phyloP scores from a whole-genome alignment of 1,140 invertebrate species.

The Eubasilissa regina region DNA sequence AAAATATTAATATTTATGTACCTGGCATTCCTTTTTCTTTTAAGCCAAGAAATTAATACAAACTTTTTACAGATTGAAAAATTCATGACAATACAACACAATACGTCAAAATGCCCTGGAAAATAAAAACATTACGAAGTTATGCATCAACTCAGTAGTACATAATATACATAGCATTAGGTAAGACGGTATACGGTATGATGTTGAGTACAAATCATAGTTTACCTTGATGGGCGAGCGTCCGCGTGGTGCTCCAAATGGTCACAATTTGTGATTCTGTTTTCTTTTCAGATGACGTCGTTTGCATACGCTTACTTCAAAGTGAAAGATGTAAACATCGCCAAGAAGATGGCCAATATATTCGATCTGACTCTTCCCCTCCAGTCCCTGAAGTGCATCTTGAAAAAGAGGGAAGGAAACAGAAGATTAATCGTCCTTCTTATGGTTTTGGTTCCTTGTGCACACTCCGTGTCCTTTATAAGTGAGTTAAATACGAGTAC shows the following conservation, averaged over 20 bases:
- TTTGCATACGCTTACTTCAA: slow-evolving; percentile 63
- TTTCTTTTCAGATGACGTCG: slow-evolving; percentile 64
- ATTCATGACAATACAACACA: too few species aligned
- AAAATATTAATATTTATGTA: too few species aligned
- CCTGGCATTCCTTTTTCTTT: too few species aligned
- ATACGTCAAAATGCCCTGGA: too few species aligned
- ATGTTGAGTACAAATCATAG: neutral
- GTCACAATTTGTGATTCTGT: neutral
- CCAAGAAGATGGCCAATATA: slow-evolving; percentile 50
- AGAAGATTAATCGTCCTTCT: slow-evolving; percentile 66
- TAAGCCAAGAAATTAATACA: too few species aligned
- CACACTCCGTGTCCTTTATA: slow-evolving; percentile 66
- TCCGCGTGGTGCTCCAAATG: too few species aligned
- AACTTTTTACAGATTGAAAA: too few species aligned
- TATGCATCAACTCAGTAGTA: too few species aligned
- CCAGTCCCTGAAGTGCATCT: slow-evolving; percentile 66
- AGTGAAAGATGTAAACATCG: slow-evolving; percentile 51
- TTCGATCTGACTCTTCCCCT: slow-evolving; percentile 61
- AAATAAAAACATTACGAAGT: too few species aligned
- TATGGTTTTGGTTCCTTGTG: slow-evolving; percentile 66
- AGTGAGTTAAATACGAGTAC: slow-evolving; percentile 60
- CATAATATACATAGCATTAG: too few species aligned
- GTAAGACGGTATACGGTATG: neutral
- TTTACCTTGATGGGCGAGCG: too few species aligned
- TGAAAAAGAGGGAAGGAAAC: slow-evolving; percentile 64